Evolutionary conservation across 2,888 invertebrate species (phyloP).

Genomic region (Nemoura dubitans): DNA sequence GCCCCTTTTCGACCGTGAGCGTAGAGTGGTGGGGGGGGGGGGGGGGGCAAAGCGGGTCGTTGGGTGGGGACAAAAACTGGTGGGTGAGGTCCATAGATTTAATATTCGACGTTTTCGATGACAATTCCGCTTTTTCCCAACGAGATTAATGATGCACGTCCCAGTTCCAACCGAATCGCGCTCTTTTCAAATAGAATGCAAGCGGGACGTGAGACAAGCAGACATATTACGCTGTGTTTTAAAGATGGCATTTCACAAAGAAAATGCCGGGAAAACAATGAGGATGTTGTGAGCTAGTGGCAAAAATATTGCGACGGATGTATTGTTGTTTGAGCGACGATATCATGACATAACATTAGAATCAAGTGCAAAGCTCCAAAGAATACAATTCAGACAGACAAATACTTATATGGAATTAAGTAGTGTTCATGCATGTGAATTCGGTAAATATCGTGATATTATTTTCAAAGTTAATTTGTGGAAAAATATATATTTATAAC

Average conservation of each 20-base stretch:
- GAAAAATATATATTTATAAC: too few relatives aligned
- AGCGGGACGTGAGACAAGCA: neutral
- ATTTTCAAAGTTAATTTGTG: too few relatives aligned
- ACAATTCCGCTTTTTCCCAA: conserved; percentile 45
- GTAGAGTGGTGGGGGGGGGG: neutral
- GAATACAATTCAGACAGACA: too few relatives aligned
- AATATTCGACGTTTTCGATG: conserved; percentile 50
- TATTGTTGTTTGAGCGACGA: too few relatives aligned
- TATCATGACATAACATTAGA: too few relatives aligned
- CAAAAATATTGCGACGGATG: too few relatives aligned
- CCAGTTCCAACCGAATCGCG: neutral
- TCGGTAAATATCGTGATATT: too few relatives aligned
- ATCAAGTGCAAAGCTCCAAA: too few relatives aligned
- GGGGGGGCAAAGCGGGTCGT: conserved; percentile 16
- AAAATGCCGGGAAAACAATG: conserved; percentile 10
- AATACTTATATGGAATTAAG: too few relatives aligned
- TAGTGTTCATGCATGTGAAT: too few relatives aligned
- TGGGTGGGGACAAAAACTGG: conserved; percentile 28
- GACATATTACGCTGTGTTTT: conserved; percentile 9
- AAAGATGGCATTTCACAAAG: conserved; percentile 25
- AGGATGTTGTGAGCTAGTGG: neutral
- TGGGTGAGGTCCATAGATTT: conserved; percentile 46
- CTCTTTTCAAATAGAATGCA: conserved; percentile 24
- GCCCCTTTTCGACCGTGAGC: neutral
- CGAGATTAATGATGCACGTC: conserved; percentile 27